Conservation (phyloP, 2,888 invertebrate species). For the Coecobrya sp. region DNA sequence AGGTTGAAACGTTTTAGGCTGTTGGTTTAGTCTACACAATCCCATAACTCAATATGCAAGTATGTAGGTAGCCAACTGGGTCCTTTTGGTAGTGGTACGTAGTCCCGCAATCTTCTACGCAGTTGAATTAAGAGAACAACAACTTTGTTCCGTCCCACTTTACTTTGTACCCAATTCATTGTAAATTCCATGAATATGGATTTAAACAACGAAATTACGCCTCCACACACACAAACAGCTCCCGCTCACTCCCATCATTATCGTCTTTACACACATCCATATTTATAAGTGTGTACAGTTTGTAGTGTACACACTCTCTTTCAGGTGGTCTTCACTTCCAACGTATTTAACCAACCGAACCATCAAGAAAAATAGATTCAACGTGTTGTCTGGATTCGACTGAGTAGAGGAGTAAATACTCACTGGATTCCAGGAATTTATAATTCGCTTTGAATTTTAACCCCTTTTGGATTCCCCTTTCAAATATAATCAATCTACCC, state of each 20-base stretch:
- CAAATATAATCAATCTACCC: too few relatives aligned
- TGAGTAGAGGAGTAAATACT: too few relatives aligned
- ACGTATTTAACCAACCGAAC: too few relatives aligned
- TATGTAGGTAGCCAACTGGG: not conserved
- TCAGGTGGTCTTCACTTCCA: not conserved
- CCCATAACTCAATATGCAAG: not conserved
- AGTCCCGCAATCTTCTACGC: constrained; percentile 3
- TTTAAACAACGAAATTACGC: constrained; percentile 10
- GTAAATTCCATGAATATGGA: constrained; percentile 31
- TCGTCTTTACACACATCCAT: not conserved
- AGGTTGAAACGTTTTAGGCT: constrained; percentile 44
- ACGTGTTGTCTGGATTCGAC: too few relatives aligned
- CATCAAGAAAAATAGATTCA: too few relatives aligned
- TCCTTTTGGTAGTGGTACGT: not conserved
- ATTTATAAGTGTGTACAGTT: not conserved
- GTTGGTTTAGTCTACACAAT: constrained; percentile 11
- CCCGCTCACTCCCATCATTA: not conserved
- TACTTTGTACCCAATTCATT: not conserved
- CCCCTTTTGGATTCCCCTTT: too few relatives aligned
- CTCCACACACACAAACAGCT: constrained; percentile 12
- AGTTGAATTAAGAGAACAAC: constrained; percentile 10
- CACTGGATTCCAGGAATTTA: too few relatives aligned
- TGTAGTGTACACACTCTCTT: too few relatives aligned
- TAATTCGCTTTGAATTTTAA: too few relatives aligned
- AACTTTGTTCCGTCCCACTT: constrained; percentile 20